Percentiles rank a stretch among this genome's conserved stretches.
Evolutionary conservation across 1,140 invertebrate genomes (phyloP).

Genomic region (Anthonomus grandis): DNA sequence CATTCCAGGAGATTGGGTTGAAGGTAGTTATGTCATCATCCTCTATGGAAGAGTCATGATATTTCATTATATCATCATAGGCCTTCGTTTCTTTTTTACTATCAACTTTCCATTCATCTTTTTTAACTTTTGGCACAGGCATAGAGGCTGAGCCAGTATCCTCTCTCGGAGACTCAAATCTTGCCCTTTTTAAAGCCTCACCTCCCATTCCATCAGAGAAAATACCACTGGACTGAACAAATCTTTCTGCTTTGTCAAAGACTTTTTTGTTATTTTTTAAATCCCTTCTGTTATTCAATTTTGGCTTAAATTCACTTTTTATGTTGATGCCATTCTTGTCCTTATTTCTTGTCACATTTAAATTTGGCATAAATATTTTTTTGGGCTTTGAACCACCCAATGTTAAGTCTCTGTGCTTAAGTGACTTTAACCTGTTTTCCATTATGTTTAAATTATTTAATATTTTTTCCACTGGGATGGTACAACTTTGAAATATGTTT

Average conservation of each 20-base stretch:
- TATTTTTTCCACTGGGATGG: too few relatives aligned
- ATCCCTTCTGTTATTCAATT: slow-evolving; percentile 20
- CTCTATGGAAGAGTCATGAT: slow-evolving; percentile 14
- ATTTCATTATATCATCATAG: slow-evolving; percentile 25
- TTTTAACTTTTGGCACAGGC: slow-evolving; percentile 34
- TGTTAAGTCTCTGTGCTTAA: slow-evolving; percentile 40
- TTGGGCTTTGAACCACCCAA: slow-evolving; percentile 41
- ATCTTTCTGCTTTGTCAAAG: slow-evolving; percentile 14
- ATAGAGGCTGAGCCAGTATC: slow-evolving; percentile 12
- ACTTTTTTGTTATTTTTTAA: slow-evolving; percentile 22
- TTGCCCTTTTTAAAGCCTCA: slow-evolving; percentile 10
- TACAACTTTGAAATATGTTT: too few relatives aligned
- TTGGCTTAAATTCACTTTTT: slow-evolving; percentile 24
- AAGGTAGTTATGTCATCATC: slow-evolving; percentile 34
- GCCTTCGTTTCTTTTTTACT: slow-evolving; percentile 31
- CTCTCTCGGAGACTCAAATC: slow-evolving; percentile 21
- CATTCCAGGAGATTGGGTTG: slow-evolving; percentile 23
- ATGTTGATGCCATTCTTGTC: slow-evolving; percentile 30
- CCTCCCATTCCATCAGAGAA: slow-evolving; percentile 36
- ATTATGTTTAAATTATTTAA: too few relatives aligned
- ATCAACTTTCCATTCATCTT: slow-evolving; percentile 29
- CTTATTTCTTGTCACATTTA: slow-evolving; percentile 39
- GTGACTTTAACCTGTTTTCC: too few relatives aligned
- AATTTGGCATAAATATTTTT: slow-evolving; percentile 37
- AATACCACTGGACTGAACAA: slow-evolving; percentile 35